Evolutionary conservation across 2,113 vertebrate genomes (phyloP).

Genomic region (Bos indicus): DNA sequence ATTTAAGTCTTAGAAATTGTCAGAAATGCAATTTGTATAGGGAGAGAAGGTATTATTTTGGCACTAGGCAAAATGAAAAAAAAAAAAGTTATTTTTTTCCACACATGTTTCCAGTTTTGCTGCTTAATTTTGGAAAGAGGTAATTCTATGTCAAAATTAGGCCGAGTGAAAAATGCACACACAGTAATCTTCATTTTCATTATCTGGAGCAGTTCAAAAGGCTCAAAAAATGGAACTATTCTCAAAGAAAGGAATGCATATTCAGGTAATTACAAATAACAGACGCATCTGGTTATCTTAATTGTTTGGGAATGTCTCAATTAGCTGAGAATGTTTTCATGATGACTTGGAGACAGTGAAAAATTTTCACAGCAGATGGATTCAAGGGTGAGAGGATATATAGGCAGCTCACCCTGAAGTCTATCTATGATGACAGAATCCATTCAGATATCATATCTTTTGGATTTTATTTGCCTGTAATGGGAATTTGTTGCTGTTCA

Average conservation of each 20-base stretch:
- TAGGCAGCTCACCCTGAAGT: constrained; percentile 66
- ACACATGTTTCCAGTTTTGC: constrained; percentile 73
- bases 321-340: constrained; percentile 83
- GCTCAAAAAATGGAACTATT: constrained; percentile 79
- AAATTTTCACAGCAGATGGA: constrained; percentile 81
- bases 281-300: constrained; percentile 86
- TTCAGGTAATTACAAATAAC: constrained; percentile 89
- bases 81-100: constrained; percentile 50
- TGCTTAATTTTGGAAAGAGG: constrained; percentile 74
- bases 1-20: constrained; percentile 35
- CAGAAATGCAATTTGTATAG: constrained; percentile 30
- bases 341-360: constrained; percentile 82
- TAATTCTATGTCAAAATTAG: constrained; percentile 78
- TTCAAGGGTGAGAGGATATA: constrained; percentile 79
- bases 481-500: not conserved
- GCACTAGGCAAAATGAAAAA: constrained; percentile 9
- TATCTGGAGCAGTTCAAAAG: constrained; percentile 83
- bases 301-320: constrained; percentile 87
- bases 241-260: constrained; percentile 81
- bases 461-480: constrained; percentile 59
- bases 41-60: constrained; percentile 41
- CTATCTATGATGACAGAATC: constrained; percentile 67
- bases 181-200: constrained; percentile 82
- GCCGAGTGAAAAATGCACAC: constrained; percentile 72
- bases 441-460: constrained; percentile 49